Evolutionary conservation across 2,113 vertebrate genomes (phyloP).

Genomic region (Galeopterus variegatus): DNA sequence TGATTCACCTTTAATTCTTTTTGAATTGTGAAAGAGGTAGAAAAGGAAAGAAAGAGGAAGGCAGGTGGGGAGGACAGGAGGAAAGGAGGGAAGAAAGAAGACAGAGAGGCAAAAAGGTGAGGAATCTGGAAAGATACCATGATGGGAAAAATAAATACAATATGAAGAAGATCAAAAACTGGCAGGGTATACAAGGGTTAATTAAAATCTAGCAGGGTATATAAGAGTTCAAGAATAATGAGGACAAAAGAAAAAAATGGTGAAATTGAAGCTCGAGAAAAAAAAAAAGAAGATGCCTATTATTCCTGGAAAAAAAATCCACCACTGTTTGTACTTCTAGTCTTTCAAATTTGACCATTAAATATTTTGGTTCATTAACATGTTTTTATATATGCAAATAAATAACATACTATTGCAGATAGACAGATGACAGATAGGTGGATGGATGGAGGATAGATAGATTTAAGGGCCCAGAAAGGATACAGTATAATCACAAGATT

Average conservation of each 20-base stretch:
- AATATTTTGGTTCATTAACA: not conserved
- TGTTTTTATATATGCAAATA: slow-evolving; percentile 40
- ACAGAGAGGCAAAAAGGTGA: not conserved
- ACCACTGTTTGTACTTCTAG: not conserved
- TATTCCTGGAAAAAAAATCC: slow-evolving; percentile 26
- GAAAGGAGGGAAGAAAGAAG: not conserved
- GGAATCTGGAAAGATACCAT: not conserved
- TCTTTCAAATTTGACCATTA: not conserved
- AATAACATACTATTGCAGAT: not conserved
- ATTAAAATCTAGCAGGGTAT: not conserved
- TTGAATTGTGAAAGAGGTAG: not conserved
- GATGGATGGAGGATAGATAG: not conserved
- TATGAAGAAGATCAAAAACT: not conserved
- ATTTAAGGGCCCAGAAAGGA: slow-evolving; percentile 3
- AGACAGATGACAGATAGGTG: not conserved
- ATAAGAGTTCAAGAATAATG: not conserved
- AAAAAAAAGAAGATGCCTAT: not conserved
- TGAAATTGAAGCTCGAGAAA: not conserved
- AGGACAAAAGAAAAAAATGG: not conserved
- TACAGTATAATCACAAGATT: not conserved
- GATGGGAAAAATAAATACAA: not conserved
- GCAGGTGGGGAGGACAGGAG: not conserved
- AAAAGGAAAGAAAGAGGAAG: not conserved
- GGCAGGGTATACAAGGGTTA: not conserved
- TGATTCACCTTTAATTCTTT: not conserved